A percentile compares a stretch with the other conserved stretches of the same genome.
Evolutionary conservation across 2,797 vertebrate genomes (phyloP).

Genomic region (Siniperca scherzeri): DNA sequence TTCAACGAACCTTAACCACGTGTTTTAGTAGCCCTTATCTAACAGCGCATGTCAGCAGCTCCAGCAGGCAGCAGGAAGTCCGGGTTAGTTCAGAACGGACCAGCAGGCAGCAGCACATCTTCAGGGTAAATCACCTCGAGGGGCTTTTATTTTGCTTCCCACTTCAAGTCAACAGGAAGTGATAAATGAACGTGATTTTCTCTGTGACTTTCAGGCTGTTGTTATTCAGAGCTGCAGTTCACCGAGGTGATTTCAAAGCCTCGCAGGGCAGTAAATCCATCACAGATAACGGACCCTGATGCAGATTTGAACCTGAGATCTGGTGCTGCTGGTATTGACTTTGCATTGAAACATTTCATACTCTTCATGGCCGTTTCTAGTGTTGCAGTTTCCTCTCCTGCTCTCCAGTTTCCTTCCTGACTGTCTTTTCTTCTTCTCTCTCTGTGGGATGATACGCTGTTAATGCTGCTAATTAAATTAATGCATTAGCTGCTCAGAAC

Average conservation of each 20-base stretch:
- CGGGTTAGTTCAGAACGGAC: not conserved
- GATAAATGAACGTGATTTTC: not conserved
- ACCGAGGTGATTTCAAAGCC: not conserved
- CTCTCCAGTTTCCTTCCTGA: not conserved
- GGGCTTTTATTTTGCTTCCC: not conserved
- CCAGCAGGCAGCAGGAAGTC: not conserved
- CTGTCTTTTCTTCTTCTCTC: not conserved
- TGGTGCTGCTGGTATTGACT: not conserved
- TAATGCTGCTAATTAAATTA: conserved; percentile 71
- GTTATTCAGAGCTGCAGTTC: not conserved
- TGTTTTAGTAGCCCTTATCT: too few relatives aligned
- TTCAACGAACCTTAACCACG: too few relatives aligned
- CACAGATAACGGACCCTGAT: not conserved
- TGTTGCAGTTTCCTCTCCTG: not conserved
- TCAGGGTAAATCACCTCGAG: not conserved
- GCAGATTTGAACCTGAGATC: not conserved
- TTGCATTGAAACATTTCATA: not conserved
- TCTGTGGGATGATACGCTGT: conserved; percentile 29
- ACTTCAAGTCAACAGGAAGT: conserved; percentile 1
- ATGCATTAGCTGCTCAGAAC: conserved; percentile 45
- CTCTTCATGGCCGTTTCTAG: not conserved
- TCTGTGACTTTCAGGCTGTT: not conserved
- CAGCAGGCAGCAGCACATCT: conserved; percentile 8
- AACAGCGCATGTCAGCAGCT: not conserved
- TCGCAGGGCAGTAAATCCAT: not conserved